A percentile compares a stretch with the other conserved stretches of the same genome.
phyloP scores from a whole-genome alignment of 2,113 vertebrate genomes.

The Pyrgilauda ruficollis region DNA sequence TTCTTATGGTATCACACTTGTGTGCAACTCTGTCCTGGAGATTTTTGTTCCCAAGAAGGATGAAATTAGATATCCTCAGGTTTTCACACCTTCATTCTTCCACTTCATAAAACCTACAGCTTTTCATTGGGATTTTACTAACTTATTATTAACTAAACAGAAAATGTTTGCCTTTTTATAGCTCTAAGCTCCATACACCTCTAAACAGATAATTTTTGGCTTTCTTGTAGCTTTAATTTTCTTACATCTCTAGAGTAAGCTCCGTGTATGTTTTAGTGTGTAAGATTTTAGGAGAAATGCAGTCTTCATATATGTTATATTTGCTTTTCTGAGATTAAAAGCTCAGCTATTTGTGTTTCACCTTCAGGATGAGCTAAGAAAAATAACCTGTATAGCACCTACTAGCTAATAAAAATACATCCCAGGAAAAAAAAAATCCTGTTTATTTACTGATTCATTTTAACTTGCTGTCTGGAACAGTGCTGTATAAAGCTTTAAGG shows the following conservation, averaged over 20 bases:
- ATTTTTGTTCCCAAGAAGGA: neutral
- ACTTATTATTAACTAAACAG: neutral
- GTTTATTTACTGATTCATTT: neutral
- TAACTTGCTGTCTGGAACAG: neutral
- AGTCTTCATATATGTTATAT: neutral
- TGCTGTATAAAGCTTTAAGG: neutral
- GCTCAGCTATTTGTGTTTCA: neutral
- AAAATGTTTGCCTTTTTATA: neutral
- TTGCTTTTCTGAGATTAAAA: neutral
- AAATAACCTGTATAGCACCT: neutral
- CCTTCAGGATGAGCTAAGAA: neutral
- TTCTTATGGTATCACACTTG: neutral
- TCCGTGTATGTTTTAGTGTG: fast-evolving
- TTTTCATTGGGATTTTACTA: neutral
- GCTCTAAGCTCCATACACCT: neutral
- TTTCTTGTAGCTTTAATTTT: neutral
- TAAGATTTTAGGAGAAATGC: neutral
- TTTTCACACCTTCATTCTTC: neutral
- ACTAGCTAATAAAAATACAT: neutral
- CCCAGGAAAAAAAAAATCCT: fast-evolving
- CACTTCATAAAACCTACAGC: neutral
- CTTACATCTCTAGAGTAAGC: neutral
- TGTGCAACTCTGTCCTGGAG: neutral
- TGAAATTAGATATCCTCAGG: neutral
- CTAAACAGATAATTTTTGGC: neutral